A percentile compares a stretch with the other conserved stretches of the same genome.
Conservation (phyloP, 1,140 invertebrate species). For the Meloidogyne exigua region DNA sequence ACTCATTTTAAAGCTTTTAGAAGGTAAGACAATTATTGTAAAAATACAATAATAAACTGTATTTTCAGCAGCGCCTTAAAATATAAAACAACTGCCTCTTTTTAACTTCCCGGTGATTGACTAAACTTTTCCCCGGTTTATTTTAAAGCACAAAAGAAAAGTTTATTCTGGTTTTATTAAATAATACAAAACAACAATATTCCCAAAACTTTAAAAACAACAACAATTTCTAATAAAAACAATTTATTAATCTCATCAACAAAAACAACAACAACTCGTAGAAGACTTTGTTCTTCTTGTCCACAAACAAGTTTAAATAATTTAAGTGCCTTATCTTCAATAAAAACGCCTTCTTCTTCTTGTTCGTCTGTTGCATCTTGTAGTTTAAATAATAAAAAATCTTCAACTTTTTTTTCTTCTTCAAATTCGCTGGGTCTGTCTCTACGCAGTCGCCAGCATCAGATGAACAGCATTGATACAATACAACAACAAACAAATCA, state of each 20-base stretch:
- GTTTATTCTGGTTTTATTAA: not conserved
- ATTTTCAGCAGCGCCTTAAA: not conserved
- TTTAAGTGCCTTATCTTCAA: not conserved
- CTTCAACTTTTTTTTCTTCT: not conserved
- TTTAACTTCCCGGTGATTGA: not conserved
- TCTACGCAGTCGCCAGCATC: not conserved
- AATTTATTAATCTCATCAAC: too few species aligned
- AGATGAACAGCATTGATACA: not conserved
- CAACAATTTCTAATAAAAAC: not conserved
- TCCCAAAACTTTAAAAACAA: not conserved
- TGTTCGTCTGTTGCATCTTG: not conserved
- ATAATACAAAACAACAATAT: not conserved
- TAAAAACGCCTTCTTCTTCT: not conserved
- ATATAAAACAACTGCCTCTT: not conserved
- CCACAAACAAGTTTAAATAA: not conserved
- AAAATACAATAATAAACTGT: not conserved
- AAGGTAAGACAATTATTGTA: not conserved
- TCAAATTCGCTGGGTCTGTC: conserved; percentile 6
- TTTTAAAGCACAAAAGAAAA: not conserved
- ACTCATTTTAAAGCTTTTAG: not conserved
- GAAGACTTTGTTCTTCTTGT: not conserved
- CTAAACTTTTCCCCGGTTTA: not conserved
- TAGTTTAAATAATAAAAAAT: not conserved
- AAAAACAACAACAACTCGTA: not conserved
- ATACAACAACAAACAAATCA: not conserved